Percentiles rank a stretch among this genome's conserved stretches.
Evolutionary conservation across 2,888 invertebrate genomes (phyloP).

Genomic region (Eupithecia vulgata): DNA sequence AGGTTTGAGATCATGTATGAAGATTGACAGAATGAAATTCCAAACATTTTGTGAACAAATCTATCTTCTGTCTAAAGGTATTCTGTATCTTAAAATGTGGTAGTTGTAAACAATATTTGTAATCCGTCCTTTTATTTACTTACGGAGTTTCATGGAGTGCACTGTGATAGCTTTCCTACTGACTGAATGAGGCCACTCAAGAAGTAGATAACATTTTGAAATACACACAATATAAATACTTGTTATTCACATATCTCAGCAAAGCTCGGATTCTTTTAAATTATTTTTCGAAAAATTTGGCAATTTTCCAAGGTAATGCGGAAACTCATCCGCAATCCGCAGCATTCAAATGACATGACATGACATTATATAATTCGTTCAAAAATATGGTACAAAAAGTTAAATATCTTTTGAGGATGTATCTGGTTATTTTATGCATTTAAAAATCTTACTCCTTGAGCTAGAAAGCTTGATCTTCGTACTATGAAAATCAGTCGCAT

Average conservation of each 20-base stretch:
- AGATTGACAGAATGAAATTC: neutral
- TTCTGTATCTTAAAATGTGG: neutral
- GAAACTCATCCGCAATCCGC: slow-evolving; percentile 47
- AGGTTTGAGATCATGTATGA: neutral
- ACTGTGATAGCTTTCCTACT: slow-evolving; percentile 13
- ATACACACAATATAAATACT: slow-evolving; percentile 25
- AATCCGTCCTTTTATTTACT: slow-evolving; percentile 13
- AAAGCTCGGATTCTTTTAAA: slow-evolving; percentile 40
- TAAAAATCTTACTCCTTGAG: neutral
- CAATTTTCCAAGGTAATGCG: slow-evolving; percentile 54
- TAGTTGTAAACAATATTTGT: neutral
- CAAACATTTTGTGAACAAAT: neutral
- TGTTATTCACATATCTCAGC: slow-evolving; percentile 49
- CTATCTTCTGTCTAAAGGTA: neutral
- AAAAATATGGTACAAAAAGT: slow-evolving; percentile 7
- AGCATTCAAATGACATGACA: slow-evolving; percentile 22
- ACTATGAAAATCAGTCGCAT: too few species aligned
- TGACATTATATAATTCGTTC: slow-evolving; percentile 38
- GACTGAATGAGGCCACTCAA: slow-evolving; percentile 9
- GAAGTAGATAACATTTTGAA: slow-evolving; percentile 7
- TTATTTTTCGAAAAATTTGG: slow-evolving; percentile 51
- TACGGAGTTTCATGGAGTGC: slow-evolving; percentile 33
- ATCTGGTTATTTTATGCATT: too few species aligned
- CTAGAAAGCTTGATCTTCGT: too few species aligned
- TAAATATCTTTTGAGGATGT: too few species aligned